Evolutionary conservation across 1,140 invertebrate species (phyloP), one percentile per base, ranked within the genome.

Genomic region (Cotesia typhae): DNA sequence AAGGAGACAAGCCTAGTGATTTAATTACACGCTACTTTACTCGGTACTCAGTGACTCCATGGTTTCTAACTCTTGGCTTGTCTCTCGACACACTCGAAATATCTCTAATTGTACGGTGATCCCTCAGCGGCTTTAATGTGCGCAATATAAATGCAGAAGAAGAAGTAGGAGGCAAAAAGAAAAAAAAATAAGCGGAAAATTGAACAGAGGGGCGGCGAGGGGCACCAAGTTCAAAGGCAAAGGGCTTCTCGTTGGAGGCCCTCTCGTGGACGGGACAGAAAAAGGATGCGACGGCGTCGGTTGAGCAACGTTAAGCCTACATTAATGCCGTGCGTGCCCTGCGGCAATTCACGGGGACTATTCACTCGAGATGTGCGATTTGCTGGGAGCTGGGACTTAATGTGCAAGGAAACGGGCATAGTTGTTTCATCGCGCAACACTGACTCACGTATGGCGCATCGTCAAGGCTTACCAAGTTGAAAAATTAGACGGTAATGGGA

Each of bases 371-470:
- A 82, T 79, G 74, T 79, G 80, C 79, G 81, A 79, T 80, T 80
- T 79, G 78, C 75, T 71, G 75, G 70, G 79, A 83, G 78, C 75
- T 71, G 75, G 70, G 79, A 83, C 78, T 79, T 81, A 79, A 82
- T 79, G 76, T 79, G 79, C 76, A 82, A 80, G 78, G 82, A 82
- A 83, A 76, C 80, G 77, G 76, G 76, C 80, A 77, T 72, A 72
- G 77, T 81, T 75, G 79, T 75, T 63, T 61, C 71, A 65, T 71
- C 52, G 72, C 71, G 73, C 69, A 76, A 76, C 76, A 71, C 20
- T 70, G 38, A 63, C 38, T 59, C 57, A 59, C 57, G 9, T 17
- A 59, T 17, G 7, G 20, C 4, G 20, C 20, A 59, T 20, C 41
- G 41, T 47, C 10, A 10, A 6, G 5, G 41, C 10, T 47, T 47